Evolutionary conservation across 2,113 vertebrate genomes (phyloP), one percentile per base, ranked within the genome.

Genomic region (Phylloscopus trochiloides): DNA sequence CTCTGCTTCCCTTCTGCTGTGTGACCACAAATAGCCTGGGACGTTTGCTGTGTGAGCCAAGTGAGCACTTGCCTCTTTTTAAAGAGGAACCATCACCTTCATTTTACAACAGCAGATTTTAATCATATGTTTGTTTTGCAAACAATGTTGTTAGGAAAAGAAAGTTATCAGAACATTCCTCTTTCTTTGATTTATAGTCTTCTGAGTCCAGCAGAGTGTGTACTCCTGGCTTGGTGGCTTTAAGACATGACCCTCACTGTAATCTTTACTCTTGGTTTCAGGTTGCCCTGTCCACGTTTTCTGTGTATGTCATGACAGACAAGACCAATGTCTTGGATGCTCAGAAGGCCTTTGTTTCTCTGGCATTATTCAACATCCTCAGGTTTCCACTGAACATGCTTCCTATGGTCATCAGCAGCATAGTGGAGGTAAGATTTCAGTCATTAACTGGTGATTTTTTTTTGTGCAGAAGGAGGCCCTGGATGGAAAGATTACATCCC

Each of bases 321-420:
- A 68, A 99, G 76, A 96, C 10, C 3, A 98, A 99, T 12, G 13
- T 99, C 52, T 94, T 99, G 54, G 99, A 99, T 45, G 99, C 99
- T 32, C 97, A 99, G 98, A 99, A 98, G 92, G 99, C 99, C 20
- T 99, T 99, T 36, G 98, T 99, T 76, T 99, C 99, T 3, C 94
- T 99, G 86, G 98, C 99, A 0, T 98, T 99, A n/a, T 99, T 99
- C 98, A 99, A 99, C 97, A 99, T 99, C 96, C 98, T 99, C 54
- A 98, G 99, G 8, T 99, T 99, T 43, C 99, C 99, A 55, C 95
- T 99, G 83, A 99, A 99, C 96, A 99, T 99, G 96, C 97, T 99
- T 71, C 99, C 99, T 4, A 99, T 99, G 99, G 99, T 99, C 93
- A 99, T 99, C 97, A 99, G 99, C 97, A 99, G 98, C 86, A 98